phyloP scores from a whole-genome alignment of 2,797 vertebrate species.

The Nasua narica region DNA sequence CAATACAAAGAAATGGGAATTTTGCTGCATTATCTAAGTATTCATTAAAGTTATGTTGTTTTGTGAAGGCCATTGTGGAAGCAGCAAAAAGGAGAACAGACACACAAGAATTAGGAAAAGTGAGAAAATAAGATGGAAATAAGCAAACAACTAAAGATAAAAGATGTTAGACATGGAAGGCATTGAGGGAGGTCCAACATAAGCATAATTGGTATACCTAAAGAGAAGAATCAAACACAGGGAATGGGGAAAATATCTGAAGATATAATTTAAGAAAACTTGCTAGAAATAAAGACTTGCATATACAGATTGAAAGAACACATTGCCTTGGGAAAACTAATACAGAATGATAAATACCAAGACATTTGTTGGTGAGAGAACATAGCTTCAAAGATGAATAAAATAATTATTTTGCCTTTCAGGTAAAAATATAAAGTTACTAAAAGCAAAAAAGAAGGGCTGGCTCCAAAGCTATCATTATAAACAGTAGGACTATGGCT shows the following conservation, averaged over 20 bases:
- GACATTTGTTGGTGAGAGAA: not conserved
- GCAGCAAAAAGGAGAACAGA: not conserved
- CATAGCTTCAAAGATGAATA: not conserved
- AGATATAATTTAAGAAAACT: slow-evolving; percentile 51
- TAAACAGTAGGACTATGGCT: not conserved
- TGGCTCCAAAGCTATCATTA: not conserved
- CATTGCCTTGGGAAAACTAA: slow-evolving; percentile 24
- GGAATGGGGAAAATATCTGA: not conserved
- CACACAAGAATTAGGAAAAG: not conserved
- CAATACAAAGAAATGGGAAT: slow-evolving; percentile 12
- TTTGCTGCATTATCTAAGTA: not conserved
- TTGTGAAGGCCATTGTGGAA: slow-evolving; percentile 15
- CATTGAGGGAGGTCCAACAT: slow-evolving; percentile 20
- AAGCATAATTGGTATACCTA: slow-evolving; percentile 40
- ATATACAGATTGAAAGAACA: not conserved
- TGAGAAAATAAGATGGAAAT: slow-evolving; percentile 24
- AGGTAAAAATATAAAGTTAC: not conserved
- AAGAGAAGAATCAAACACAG: slow-evolving; percentile 23
- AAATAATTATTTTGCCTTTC: slow-evolving; percentile 1
- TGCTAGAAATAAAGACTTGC: slow-evolving; percentile 16
- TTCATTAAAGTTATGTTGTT: not conserved
- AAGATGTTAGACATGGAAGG: not conserved
- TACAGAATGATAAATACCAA: not conserved
- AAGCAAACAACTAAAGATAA: not conserved
- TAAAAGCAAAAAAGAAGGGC: not conserved